These are phyloP conservation scores for Amphimedon queenslandica DNA, from an alignment of 37 sponge, comb jelly and placozoan genomes.

Conservation along the genomic window DNA sequence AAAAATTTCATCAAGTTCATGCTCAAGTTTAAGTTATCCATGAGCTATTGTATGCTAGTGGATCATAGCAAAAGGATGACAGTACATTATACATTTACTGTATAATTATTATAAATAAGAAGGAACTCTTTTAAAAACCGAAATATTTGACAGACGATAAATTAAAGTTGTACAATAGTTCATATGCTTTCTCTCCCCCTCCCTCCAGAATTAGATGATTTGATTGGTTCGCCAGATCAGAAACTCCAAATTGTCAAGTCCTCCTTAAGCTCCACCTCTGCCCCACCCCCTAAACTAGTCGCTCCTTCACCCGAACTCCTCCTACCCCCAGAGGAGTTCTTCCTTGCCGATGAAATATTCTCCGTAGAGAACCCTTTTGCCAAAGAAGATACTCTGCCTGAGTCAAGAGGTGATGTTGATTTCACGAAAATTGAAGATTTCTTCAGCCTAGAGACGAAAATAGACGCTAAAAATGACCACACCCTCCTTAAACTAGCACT, in stretches of 20 bases:
- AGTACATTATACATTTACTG: too few species aligned
- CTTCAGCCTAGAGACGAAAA: slow-evolving; percentile 42
- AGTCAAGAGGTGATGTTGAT: slow-evolving; percentile 24
- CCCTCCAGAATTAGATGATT: slow-evolving; percentile 24
- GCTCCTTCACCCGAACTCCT: slow-evolving; percentile 18
- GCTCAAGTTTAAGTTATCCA: too few species aligned
- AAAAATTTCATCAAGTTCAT: too few species aligned
- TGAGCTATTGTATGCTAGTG: neutral
- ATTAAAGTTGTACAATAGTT: too few species aligned
- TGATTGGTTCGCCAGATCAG: slow-evolving; percentile 37
- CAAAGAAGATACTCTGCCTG: neutral
- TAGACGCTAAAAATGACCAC: slow-evolving; percentile 48
- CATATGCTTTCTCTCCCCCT: neutral
- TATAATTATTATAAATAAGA: too few species aligned
- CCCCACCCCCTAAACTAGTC: slow-evolving; percentile 15
- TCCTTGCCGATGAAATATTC: neutral
- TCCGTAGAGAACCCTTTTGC: neutral
- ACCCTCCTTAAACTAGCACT: slow-evolving; percentile 38
- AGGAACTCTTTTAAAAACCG: too few species aligned
- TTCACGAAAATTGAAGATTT: slow-evolving; percentile 48
- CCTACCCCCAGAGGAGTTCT: neutral
- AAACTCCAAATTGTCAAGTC: slow-evolving; percentile 42
- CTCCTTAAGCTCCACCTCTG: neutral
- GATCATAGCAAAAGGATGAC: too few species aligned
- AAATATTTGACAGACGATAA: too few species aligned